Percentiles rank a stretch among this genome's conserved stretches.
Evolutionary conservation across 2,113 vertebrate species (phyloP).

Genomic region (Ammodytes marinus): DNA sequence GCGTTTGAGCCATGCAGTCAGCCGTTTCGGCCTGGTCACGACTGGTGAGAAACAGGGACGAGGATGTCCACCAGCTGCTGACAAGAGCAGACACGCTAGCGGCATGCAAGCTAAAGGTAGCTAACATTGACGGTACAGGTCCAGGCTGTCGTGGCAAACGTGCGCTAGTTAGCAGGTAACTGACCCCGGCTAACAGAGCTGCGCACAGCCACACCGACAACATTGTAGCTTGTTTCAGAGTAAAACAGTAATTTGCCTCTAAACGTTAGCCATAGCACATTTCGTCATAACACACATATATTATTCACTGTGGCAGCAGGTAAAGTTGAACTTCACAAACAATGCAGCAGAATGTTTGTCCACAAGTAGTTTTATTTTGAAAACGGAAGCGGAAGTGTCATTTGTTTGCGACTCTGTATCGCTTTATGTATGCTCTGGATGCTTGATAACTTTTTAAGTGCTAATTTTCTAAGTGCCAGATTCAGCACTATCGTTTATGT

Average conservation of each 20-base stretch:
- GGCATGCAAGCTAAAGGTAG: slow-evolving; percentile 43
- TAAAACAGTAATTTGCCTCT: slow-evolving; percentile 1
- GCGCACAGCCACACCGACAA: neutral
- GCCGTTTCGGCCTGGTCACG: slow-evolving; percentile 72
- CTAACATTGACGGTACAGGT: slow-evolving; percentile 48
- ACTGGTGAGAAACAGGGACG: slow-evolving; percentile 42
- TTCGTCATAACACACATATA: neutral
- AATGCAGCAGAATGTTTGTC: neutral
- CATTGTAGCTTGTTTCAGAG: neutral
- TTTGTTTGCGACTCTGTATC: neutral
- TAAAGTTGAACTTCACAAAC: neutral
- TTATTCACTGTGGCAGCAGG: neutral
- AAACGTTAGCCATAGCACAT: neutral
- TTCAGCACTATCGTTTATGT: neutral
- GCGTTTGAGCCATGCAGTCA: slow-evolving; percentile 22
- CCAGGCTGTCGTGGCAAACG: slow-evolving; percentile 63
- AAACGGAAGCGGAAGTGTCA: slow-evolving; percentile 27
- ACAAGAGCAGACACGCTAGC: slow-evolving; percentile 34
- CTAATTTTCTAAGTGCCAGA: neutral
- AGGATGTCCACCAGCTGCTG: slow-evolving; percentile 46
- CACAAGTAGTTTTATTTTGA: slow-evolving; percentile 39
- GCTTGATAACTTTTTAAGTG: neutral
- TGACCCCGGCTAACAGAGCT: slow-evolving; percentile 30
- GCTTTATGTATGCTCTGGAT: neutral
- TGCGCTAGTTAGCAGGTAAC: slow-evolving; percentile 38